A percentile compares a stretch with the other conserved stretches of the same genome.
Evolutionary conservation across 2,113 vertebrate species (phyloP).

Genomic region (Penelope pileata): DNA sequence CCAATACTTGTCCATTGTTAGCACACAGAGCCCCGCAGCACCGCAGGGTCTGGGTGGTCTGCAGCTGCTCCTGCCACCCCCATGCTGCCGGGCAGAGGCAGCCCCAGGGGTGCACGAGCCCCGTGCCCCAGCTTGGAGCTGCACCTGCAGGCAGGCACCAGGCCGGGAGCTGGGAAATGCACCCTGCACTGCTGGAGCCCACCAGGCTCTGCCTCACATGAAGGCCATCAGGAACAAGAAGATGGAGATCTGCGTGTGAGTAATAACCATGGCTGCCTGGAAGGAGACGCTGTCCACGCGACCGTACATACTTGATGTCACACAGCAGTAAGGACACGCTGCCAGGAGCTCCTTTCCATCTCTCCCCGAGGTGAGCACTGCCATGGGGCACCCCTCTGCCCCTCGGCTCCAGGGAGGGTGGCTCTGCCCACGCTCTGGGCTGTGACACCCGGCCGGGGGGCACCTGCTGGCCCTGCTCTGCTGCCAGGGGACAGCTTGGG

Average conservation of each 20-base stretch:
- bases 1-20: accelerated
- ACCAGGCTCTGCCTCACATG: accelerated
- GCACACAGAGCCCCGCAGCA: neutral
- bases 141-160: no score
- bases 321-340: accelerated
- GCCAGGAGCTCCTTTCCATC: neutral
- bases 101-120: no score
- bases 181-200: no score
- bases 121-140: no score
- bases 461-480: neutral
- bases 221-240: no score
- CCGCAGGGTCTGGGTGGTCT: no score
- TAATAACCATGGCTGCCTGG: neutral
- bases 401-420: neutral
- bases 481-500: neutral
- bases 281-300: neutral
- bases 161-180: no score
- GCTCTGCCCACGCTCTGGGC: neutral
- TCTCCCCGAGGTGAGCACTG: neutral
- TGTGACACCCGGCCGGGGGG: neutral
- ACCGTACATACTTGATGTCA: accelerated
- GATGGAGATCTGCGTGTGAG: no score
- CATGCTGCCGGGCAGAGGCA: no score
- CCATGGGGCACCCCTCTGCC: accelerated
- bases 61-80: no score